These are phyloP conservation scores for Polia nebulosa DNA, from an alignment of 2,888 invertebrate species.

Conservation along the genomic window DNA sequence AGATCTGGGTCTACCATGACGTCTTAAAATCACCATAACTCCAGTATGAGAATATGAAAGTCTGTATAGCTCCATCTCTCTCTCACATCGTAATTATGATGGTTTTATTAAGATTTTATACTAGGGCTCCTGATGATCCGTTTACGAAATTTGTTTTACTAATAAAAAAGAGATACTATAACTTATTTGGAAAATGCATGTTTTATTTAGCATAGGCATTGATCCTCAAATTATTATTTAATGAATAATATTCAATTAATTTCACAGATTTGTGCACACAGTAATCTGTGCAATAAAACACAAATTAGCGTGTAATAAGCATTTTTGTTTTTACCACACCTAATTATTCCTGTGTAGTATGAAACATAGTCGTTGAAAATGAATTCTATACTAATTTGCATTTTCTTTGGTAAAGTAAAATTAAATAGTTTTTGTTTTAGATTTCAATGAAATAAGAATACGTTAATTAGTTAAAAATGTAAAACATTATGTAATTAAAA, in stretches of 20 bases:
- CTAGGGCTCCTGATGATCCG: too few species aligned
- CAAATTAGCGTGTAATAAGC: conserved; percentile 2
- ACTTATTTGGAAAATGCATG: too few species aligned
- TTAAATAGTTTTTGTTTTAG: neutral
- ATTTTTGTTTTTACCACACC: neutral
- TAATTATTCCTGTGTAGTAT: neutral
- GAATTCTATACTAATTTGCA: neutral
- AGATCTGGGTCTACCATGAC: too few species aligned
- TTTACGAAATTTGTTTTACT: too few species aligned
- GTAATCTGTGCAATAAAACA: neutral
- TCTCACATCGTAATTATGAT: too few species aligned
- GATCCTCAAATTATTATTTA: neutral
- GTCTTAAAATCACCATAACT: too few species aligned
- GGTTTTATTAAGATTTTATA: too few species aligned
- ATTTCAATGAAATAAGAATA: neutral
- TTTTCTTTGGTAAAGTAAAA: conserved; percentile 1
- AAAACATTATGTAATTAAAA: too few species aligned
- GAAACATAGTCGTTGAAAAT: neutral
- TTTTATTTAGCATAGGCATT: neutral
- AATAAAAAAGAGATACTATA: too few species aligned
- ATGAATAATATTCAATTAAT: neutral
- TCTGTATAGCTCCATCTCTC: too few species aligned
- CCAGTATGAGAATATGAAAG: too few species aligned
- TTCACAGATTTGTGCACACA: neutral
- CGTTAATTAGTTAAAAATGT: too few species aligned